These are phyloP conservation scores for Tigriopus californicus DNA, from an alignment of 2,888 invertebrate genomes.

Conservation along the genomic window DNA sequence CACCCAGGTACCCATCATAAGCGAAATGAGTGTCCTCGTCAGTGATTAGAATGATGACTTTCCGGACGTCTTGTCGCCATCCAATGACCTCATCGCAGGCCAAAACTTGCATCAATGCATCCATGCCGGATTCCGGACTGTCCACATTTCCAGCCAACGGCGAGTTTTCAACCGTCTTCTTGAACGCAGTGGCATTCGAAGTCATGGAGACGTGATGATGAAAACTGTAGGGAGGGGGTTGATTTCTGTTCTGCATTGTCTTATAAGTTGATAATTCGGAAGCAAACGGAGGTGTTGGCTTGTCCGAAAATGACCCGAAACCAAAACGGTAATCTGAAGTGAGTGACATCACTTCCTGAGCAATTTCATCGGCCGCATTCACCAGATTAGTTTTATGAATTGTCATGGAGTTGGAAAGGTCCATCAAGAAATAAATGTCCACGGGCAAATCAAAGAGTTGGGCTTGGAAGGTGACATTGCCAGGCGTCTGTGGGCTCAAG, in stretches of 20 bases:
- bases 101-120: constrained; percentile 5
- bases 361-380: not conserved
- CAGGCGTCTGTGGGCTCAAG: not conserved
- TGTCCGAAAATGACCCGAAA: constrained; percentile 1
- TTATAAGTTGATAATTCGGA: not conserved
- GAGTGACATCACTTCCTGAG: not conserved
- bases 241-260: not conserved
- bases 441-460: constrained; percentile 3
- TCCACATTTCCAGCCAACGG: not conserved
- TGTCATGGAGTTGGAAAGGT: not conserved
- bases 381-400: not conserved
- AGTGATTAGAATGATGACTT: constrained; percentile 4
- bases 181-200: constrained; percentile 2
- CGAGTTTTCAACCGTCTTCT: constrained; percentile 9
- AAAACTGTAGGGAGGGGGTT: not conserved
- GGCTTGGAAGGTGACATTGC: not conserved
- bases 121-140: not conserved
- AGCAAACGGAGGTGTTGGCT: not conserved
- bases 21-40: constrained; percentile 1
- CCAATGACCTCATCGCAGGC: not conserved
- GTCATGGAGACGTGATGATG: constrained; percentile 12
- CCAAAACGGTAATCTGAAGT: not conserved
- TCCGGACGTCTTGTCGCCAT: not conserved
- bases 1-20: constrained; percentile 3
- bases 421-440: constrained; percentile 12